phyloP scores from a whole-genome alignment of 2,888 invertebrate genomes.

The Lasioglossum vierecki region DNA sequence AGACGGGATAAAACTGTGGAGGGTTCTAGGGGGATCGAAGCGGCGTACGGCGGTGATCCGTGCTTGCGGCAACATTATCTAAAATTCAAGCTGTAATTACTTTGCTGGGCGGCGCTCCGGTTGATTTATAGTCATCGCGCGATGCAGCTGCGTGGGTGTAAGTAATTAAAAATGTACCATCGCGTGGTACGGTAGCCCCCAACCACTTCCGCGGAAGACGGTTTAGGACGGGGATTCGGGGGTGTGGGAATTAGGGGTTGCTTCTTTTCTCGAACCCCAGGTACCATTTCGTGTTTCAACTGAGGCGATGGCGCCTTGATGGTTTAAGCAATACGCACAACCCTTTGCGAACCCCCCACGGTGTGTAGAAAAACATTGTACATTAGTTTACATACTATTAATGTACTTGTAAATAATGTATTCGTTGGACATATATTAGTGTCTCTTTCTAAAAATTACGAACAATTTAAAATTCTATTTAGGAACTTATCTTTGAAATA shows the following conservation, averaged over 20 bases:
- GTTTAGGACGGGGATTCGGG: conserved; percentile 56
- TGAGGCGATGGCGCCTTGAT: conserved; percentile 71
- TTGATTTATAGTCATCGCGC: conserved; percentile 84
- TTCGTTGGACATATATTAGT: neutral
- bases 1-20: conserved; percentile 46
- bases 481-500: no score
- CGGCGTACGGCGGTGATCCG: conserved; percentile 67
- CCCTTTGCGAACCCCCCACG: neutral
- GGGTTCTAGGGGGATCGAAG: conserved; percentile 30
- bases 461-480: neutral
- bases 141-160: conserved; percentile 84
- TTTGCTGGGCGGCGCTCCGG: conserved; percentile 83
- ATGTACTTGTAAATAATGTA: no score
- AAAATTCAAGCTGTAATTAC: conserved; percentile 84
- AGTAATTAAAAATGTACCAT: conserved; percentile 84
- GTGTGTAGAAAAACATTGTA: neutral
- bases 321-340: conserved; percentile 47
- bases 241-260: conserved; percentile 72
- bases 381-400: no score
- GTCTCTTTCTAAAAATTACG: neutral
- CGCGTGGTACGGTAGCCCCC: conserved; percentile 81
- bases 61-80: conserved; percentile 84
- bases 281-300: conserved; percentile 78
- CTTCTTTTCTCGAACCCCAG: conserved; percentile 72
- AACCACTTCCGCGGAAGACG: conserved; percentile 65